Base-by-base conservation (phyloP, 2,113 vertebrate genomes). In the Aphyosemion australe region DNA sequence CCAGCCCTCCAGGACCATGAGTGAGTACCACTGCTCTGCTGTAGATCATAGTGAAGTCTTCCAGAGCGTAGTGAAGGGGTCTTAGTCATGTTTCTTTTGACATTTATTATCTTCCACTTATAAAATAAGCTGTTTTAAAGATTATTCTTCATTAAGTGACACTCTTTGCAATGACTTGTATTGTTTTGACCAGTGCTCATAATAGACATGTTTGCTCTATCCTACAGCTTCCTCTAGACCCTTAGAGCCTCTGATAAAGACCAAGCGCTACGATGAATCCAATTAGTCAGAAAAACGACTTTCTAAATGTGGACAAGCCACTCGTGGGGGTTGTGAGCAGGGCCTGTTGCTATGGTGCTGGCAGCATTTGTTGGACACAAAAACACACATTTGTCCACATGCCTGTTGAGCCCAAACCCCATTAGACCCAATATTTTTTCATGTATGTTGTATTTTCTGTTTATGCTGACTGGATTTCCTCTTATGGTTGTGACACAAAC, bases 331-430 rank as follows among this genome's bases (percentile, higher is more conserved):
- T 77, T 65, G 26, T 78, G 65, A 83, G 55, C 72, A 68, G 59
- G 42, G 81, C 82, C 63, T 78, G 90, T 89, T 90, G 76, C 90
- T 78, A 89, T 88, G 85, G 86, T 11, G 65, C 77, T 61, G 13
- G 34, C 13, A 69, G 54, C 63, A 43, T 63, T 43, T 69, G 74
- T 45, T 51, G 41, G 67, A 65, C 53, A 69, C 70, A 70, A 48
- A 20, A 48, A 20, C 72, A 31, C 50, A 77, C 59, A 54, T 80
- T 73, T 56, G 63, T 64, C 45, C 20, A 65, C 41, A 65, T 69
- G 57, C 62, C 48, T 61, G 67, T 59, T 79, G 53, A 59, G 20
- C 52, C 26, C 52, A 18, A 16, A 32, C 45, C 49, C 37, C 32
- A 62, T 58, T 34, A 15, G 19, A 18, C 51, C 65, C 19, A 12